A percentile compares a stretch with the other conserved stretches of the same genome.
Conservation (phyloP, 2,113 vertebrate species). For the Charadrius vociferus region DNA sequence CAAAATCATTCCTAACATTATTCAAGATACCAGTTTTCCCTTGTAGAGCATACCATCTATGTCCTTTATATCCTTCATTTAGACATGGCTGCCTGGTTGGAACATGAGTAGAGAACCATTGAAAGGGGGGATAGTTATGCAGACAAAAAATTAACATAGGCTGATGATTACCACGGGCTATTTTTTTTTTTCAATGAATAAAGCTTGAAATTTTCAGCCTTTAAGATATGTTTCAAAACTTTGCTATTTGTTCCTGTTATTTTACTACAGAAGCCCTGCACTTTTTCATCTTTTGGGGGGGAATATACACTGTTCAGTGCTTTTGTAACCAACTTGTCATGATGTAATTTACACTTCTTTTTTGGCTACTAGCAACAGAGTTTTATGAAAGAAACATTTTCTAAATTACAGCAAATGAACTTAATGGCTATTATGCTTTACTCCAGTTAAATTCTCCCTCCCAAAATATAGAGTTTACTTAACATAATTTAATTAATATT, state of each 20-base stretch:
- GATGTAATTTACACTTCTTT: background rate
- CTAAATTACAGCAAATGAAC: background rate
- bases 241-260: background rate
- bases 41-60: background rate
- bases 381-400: background rate
- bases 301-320: background rate
- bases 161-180: background rate
- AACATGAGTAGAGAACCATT: background rate
- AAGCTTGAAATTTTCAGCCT: background rate
- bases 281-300: background rate
- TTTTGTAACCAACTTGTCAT: background rate
- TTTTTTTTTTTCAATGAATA: background rate
- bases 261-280: background rate
- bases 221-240: background rate
- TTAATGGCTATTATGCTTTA: background rate
- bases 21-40: background rate
- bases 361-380: background rate
- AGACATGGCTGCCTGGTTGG: background rate
- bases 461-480: background rate
- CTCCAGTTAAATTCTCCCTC: background rate
- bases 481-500: background rate
- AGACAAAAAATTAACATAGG: background rate
- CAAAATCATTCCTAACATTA: background rate
- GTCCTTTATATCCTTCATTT: background rate
- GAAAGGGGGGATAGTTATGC: background rate